Evolutionary conservation across 2,888 invertebrate species (phyloP), one percentile per base, ranked within the genome.

Genomic region (Blastobasis adustella): DNA sequence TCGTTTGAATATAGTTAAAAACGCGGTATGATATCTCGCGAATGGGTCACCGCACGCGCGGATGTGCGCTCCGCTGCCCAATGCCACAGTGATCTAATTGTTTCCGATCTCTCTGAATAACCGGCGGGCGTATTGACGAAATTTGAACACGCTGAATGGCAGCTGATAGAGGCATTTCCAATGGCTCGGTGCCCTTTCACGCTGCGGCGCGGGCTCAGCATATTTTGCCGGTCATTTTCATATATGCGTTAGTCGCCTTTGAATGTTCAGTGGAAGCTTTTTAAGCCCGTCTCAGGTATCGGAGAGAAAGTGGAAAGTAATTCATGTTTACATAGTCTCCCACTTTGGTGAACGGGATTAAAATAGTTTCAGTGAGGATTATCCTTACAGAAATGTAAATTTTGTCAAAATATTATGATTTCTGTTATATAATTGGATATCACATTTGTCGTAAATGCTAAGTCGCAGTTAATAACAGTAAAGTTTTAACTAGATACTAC

Each of bases 31-130:
- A 23, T 23, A 23, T 23, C 23, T 3, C 23, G 23, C 23, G 23
- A 23, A 3, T 23, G 23, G 23, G 23, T 23, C 23, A 23, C 23
- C 23, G 23, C 23, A 46, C 10, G 42, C 37, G 10, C 85, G 87
- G 87, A 86, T 80, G 65, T 85, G 73, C 88, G 87, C 82, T 85
- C 79, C 73, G 83, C 69, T 86, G 87, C 66, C 77, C 86, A 83
- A 77, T 82, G 85, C 80, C 82, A 79, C 80, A 77, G 82, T 76
- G 76, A 76, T 79, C 82, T 87, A 87, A 87, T 87, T 87, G 82
- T 84, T 87, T 87, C 87, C 87, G 87, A 87, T 83, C 85, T 82
- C 75, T 70, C 79, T 79, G 79, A 80, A 83, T 79, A 79, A 78
- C 81, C 78, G 67, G 68, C 65, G 71, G 71, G 72, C 73, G 72